Evolutionary conservation across 2,888 invertebrate genomes (phyloP).

Genomic region (Gordius sp.): DNA sequence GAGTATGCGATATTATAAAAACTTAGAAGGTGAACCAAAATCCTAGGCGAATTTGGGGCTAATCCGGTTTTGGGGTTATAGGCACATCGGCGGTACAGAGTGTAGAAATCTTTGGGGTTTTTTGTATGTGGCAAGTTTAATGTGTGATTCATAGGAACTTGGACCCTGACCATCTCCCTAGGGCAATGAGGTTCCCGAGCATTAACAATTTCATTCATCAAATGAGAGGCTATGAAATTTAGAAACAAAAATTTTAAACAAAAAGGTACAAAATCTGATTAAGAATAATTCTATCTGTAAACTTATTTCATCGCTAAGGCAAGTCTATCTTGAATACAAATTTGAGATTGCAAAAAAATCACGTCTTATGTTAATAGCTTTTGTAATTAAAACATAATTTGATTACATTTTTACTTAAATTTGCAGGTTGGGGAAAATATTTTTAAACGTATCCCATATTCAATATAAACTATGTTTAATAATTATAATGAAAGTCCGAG

Average conservation of each 20-base stretch:
- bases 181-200: neutral
- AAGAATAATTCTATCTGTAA: no score
- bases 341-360: no score
- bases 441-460: no score
- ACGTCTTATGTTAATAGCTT: no score
- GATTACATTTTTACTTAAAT: no score
- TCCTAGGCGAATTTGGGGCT: neutral
- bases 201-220: constrained; percentile 10
- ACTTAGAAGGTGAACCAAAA: neutral
- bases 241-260: neutral
- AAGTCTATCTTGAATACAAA: no score
- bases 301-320: no score
- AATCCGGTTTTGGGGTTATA: neutral
- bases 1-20: neutral
- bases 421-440: no score
- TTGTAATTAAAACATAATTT: no score
- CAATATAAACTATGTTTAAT: no score
- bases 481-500: no score
- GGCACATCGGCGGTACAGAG: neutral
- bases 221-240: neutral
- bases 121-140: neutral
- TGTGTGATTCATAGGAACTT: neutral
- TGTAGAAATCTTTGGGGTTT: neutral
- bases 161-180: neutral
- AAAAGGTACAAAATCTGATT: no score